A percentile compares a stretch with the other conserved stretches of the same genome.
Evolutionary conservation across 2,113 vertebrate genomes (phyloP).

Genomic region (Chrysochloris asiatica): DNA sequence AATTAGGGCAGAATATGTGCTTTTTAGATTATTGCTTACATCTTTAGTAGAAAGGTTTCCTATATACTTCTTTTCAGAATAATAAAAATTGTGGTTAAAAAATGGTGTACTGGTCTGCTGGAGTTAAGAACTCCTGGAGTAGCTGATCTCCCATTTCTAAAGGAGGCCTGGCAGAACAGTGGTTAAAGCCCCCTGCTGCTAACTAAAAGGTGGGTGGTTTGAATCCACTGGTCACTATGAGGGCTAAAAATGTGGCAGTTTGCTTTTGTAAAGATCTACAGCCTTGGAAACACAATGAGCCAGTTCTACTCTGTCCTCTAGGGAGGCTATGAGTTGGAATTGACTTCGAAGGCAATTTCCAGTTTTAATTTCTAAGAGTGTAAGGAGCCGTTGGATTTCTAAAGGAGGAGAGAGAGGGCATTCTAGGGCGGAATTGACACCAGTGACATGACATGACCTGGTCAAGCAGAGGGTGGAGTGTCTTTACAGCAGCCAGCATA

Average conservation of each 20-base stretch:
- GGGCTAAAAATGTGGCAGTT: not conserved
- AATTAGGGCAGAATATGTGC: not conserved
- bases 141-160: not conserved
- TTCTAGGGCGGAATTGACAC: not conserved
- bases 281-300: not conserved
- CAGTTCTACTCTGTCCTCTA: not conserved
- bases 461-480: not conserved
- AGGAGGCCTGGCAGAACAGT: not conserved
- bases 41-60: constrained; percentile 3
- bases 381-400: not conserved
- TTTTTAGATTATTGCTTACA: not conserved
- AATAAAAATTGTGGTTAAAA: too few species aligned
- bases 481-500: constrained; percentile 23
- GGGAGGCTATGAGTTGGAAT: not conserved
- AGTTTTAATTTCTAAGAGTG: not conserved
- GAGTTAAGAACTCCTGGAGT: not conserved
- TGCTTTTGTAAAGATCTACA: not conserved
- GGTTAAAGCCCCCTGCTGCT: not conserved
- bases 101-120: too few species aligned
- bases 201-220: not conserved
- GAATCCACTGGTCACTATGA: not conserved
- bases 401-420: not conserved
- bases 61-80: not conserved
- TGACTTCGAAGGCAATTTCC: not conserved
- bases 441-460: not conserved